phyloP scores from a whole-genome alignment of 1,140 invertebrate genomes.

The Epicauta chinensis region DNA sequence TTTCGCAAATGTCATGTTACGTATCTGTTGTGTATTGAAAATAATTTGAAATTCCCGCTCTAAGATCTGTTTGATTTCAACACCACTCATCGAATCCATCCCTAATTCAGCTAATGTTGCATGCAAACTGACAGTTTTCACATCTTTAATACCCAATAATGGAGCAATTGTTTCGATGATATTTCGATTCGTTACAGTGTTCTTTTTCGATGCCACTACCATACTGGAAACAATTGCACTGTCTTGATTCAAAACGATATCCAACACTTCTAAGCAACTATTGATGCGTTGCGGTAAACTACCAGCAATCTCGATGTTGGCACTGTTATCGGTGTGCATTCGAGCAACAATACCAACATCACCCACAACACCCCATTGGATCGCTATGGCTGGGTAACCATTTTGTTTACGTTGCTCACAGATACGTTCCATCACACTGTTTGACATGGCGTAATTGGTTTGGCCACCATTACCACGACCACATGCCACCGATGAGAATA shows the following conservation, averaged over 20 bases:
- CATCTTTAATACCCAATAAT: conserved; percentile 46
- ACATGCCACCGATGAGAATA: conserved; percentile 84
- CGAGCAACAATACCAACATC: conserved; percentile 70
- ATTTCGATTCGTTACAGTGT: conserved; percentile 40
- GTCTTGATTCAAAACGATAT: conserved; percentile 61
- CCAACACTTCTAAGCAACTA: conserved; percentile 64
- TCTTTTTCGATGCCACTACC: conserved; percentile 52
- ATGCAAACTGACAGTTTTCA: conserved; percentile 49
- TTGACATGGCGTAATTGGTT: conserved; percentile 37
- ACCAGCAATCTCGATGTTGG: conserved; percentile 62
- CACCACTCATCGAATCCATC: conserved; percentile 78
- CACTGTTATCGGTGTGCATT: conserved; percentile 72
- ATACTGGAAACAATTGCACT: conserved; percentile 57
- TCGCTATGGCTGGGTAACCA: conserved; percentile 45
- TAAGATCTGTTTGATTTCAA: conserved; percentile 67
- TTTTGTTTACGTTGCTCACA: too few species aligned
- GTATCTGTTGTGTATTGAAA: conserved; percentile 54
- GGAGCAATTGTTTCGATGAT: conserved; percentile 56
- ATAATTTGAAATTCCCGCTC: conserved; percentile 59
- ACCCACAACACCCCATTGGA: conserved; percentile 62
- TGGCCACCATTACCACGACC: conserved; percentile 84
- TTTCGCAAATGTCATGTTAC: conserved; percentile 41
- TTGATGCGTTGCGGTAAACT: conserved; percentile 76
- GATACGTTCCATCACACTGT: too few species aligned
- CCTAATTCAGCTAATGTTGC: conserved; percentile 74